A percentile compares a stretch with the other conserved stretches of the same genome.
phyloP scores from a whole-genome alignment of 2,888 invertebrate genomes.

The Phyllotreta striolata region DNA sequence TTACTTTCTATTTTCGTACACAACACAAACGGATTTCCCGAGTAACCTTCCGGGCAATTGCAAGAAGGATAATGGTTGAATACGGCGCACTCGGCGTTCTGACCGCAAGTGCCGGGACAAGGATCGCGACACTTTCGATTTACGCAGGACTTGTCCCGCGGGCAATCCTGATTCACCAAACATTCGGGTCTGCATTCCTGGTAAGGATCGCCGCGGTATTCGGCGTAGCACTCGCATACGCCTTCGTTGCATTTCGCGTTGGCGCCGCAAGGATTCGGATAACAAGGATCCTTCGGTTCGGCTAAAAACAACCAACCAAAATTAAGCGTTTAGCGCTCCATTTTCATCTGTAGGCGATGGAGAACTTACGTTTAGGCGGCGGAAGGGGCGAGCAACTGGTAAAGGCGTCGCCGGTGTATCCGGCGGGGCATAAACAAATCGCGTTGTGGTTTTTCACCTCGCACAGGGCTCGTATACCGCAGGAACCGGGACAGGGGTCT shows the following conservation, averaged over 20 bases:
- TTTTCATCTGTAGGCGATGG: no score
- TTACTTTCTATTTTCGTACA: slow-evolving; percentile 59
- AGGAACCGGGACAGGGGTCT: slow-evolving; percentile 85
- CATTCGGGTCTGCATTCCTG: slow-evolving; percentile 78
- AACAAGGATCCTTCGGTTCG: slow-evolving; percentile 66
- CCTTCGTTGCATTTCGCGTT: slow-evolving; percentile 79
- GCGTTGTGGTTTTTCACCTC: slow-evolving; percentile 78
- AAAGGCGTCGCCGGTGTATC: slow-evolving; percentile 80
- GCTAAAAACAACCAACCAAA: slow-evolving; percentile 46
- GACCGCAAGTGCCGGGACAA: slow-evolving; percentile 79
- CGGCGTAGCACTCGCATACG: slow-evolving; percentile 76
- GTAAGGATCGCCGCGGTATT: slow-evolving; percentile 81
- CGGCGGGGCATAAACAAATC: slow-evolving; percentile 75
- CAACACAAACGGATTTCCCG: slow-evolving; percentile 75
- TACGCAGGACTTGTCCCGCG: slow-evolving; percentile 73
- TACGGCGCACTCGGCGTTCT: slow-evolving; percentile 76
- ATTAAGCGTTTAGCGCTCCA: no score
- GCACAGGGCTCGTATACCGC: slow-evolving; percentile 78
- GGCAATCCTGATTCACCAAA: slow-evolving; percentile 74
- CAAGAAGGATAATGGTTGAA: slow-evolving; percentile 75
- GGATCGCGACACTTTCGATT: slow-evolving; percentile 80
- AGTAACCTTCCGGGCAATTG: slow-evolving; percentile 72
- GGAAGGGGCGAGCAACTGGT: slow-evolving; percentile 61
- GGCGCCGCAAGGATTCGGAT: slow-evolving; percentile 76
- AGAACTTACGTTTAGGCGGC: slow-evolving; percentile 48